phyloP scores from a whole-genome alignment of 2,888 invertebrate genomes.

The Platycnemis pennipes region DNA sequence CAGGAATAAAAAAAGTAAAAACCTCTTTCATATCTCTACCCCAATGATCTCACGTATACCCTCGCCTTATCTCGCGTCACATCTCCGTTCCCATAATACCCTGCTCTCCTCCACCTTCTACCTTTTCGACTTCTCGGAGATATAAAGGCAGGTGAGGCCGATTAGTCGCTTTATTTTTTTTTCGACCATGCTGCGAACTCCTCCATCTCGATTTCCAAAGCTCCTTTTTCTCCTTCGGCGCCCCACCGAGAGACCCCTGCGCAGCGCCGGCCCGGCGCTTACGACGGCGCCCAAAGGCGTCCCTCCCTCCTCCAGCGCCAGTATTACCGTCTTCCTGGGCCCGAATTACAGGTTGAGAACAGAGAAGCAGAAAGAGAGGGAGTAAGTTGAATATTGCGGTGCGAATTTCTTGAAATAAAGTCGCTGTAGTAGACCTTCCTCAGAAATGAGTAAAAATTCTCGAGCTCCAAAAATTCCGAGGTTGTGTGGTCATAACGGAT shows the following conservation, averaged over 20 bases:
- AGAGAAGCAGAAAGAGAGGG: neutral
- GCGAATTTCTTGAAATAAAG: no score
- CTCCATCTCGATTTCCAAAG: neutral
- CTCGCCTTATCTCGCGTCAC: neutral
- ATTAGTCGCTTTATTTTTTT: neutral
- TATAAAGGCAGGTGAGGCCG: neutral
- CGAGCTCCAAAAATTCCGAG: no score
- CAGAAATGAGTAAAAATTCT: no score
- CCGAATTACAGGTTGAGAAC: neutral
- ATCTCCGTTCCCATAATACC: neutral
- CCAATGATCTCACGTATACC: neutral
- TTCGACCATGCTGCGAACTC: neutral
- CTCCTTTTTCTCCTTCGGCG: neutral
- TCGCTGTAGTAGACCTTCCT: no score
- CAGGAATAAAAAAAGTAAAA: neutral
- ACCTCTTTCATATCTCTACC: neutral
- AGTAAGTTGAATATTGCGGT: neutral
- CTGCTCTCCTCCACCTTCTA: neutral
- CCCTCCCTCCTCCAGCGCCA: neutral
- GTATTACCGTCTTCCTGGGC: neutral
- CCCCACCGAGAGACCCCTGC: neutral
- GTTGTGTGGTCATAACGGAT: no score
- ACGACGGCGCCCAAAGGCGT: neutral
- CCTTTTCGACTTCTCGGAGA: neutral
- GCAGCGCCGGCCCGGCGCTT: neutral